Evolutionary conservation across 2,888 invertebrate genomes (phyloP).

Genomic region (Mylabris sibirica): DNA sequence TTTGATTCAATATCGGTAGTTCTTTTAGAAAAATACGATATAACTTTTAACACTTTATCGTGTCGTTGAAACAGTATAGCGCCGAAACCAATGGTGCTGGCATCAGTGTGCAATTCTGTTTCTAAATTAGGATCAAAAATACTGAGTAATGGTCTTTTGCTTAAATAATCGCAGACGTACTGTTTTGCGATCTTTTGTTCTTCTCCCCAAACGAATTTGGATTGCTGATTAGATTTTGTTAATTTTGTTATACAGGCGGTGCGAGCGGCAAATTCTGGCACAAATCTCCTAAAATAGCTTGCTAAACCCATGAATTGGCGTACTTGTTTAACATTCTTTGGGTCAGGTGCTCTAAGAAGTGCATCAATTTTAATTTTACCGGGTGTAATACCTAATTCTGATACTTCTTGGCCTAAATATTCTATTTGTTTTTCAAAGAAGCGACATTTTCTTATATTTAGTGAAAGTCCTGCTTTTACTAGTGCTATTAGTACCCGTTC

Average conservation of each 20-base stretch:
- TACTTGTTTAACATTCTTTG: constrained; percentile 39
- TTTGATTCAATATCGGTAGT: constrained; percentile 42
- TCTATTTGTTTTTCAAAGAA: constrained; percentile 40
- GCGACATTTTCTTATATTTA: constrained; percentile 36
- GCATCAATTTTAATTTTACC: constrained; percentile 42
- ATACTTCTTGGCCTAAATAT: constrained; percentile 46
- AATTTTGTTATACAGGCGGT: constrained; percentile 33
- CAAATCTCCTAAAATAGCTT: constrained; percentile 48
- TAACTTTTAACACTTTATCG: constrained; percentile 29
- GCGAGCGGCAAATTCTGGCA: constrained; percentile 20
- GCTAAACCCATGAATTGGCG: constrained; percentile 50
- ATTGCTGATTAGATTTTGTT: constrained; percentile 22
- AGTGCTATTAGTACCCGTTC: constrained; percentile 22
- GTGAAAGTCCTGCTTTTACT: constrained; percentile 30
- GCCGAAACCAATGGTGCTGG: constrained; percentile 43
- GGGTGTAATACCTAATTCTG: constrained; percentile 42
- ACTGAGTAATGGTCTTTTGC: constrained; percentile 16
- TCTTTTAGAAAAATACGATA: constrained; percentile 46
- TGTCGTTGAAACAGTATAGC: constrained; percentile 48
- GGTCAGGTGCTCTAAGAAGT: constrained; percentile 31
- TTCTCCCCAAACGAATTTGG: constrained; percentile 27
- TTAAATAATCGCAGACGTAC: constrained; percentile 18
- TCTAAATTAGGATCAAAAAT: constrained; percentile 17
- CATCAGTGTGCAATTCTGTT: constrained; percentile 45
- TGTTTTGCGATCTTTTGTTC: constrained; percentile 23